Percentiles rank a stretch among this genome's conserved stretches.
phyloP scores from a whole-genome alignment of 92 coral and sea anemone species.

The Zoanthus sociatus region DNA sequence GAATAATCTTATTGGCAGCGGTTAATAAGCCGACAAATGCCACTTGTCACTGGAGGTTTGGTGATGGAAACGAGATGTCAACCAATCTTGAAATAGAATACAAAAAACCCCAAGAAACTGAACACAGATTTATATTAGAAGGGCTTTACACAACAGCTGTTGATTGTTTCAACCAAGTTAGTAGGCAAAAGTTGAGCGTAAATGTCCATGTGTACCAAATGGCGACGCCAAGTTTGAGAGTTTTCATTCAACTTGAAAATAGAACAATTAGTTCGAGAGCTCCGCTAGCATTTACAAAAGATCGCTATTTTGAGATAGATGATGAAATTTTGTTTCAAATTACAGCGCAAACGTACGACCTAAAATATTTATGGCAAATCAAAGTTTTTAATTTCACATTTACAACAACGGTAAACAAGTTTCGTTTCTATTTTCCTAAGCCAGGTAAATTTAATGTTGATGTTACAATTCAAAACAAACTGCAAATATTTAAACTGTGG shows the following conservation, averaged over 20 bases:
- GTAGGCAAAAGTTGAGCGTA: slow-evolving; percentile 45
- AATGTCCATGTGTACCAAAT: slow-evolving; percentile 62
- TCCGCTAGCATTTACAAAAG: slow-evolving; percentile 8
- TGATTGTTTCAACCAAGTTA: slow-evolving; percentile 69
- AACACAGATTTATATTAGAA: slow-evolving; percentile 42
- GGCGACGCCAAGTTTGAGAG: slow-evolving; percentile 57
- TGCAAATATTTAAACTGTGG: slow-evolving; percentile 7
- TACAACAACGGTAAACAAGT: background rate
- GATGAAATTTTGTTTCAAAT: slow-evolving; percentile 9
- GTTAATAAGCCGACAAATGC: slow-evolving; percentile 63
- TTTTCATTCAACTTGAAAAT: background rate
- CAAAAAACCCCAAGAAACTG: slow-evolving; percentile 1
- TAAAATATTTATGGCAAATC: slow-evolving; percentile 31
- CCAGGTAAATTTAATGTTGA: slow-evolving; percentile 15
- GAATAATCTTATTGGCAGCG: background rate
- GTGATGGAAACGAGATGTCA: slow-evolving; percentile 49
- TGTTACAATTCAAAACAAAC: slow-evolving; percentile 20
- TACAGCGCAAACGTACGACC: slow-evolving; percentile 36
- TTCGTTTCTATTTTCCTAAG: slow-evolving; percentile 13
- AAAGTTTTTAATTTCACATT: slow-evolving; percentile 7
- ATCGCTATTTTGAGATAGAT: slow-evolving; percentile 16
- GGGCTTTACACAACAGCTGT: slow-evolving; percentile 60
- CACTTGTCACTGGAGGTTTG: slow-evolving; percentile 76
- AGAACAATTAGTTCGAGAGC: slow-evolving; percentile 4
- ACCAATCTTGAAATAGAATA: background rate